Evolutionary conservation across 2,888 invertebrate species (phyloP).

Genomic region (Drosophila prolongata): DNA sequence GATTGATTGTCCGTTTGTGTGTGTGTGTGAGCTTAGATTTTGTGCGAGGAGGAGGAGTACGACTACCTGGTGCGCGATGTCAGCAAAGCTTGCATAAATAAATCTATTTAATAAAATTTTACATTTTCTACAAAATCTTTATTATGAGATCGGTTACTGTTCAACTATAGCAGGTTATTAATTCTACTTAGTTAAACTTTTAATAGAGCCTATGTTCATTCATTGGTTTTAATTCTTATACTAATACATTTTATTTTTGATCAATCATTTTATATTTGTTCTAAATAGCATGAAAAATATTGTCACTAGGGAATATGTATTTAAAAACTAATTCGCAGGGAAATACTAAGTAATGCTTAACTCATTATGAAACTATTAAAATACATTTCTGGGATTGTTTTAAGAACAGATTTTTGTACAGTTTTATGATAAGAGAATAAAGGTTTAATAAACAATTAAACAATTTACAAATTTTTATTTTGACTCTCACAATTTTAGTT

Average conservation of each 20-base stretch:
- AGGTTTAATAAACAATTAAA: no score
- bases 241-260: no score
- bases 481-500: no score
- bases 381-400: no score
- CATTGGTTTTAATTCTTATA: neutral
- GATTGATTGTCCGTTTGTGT: conserved; percentile 33
- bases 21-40: conserved; percentile 43
- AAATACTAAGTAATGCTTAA: no score
- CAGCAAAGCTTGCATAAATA: conserved; percentile 31
- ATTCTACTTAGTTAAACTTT: neutral
- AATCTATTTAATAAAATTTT: conserved; percentile 27
- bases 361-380: neutral
- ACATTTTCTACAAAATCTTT: conserved; percentile 29
- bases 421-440: no score
- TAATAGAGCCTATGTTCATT: neutral
- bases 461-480: no score
- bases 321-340: no score
- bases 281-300: no score
- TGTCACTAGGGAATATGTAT: no score
- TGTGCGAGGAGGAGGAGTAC: conserved; percentile 44
- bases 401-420: no score
- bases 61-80: conserved; percentile 68
- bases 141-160: conserved; percentile 54
- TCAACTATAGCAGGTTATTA: neutral
- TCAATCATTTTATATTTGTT: neutral